phyloP scores from a whole-genome alignment of 30 jellyfish, hydroid and myxozoan species.

The Cassiopea xamachana region DNA sequence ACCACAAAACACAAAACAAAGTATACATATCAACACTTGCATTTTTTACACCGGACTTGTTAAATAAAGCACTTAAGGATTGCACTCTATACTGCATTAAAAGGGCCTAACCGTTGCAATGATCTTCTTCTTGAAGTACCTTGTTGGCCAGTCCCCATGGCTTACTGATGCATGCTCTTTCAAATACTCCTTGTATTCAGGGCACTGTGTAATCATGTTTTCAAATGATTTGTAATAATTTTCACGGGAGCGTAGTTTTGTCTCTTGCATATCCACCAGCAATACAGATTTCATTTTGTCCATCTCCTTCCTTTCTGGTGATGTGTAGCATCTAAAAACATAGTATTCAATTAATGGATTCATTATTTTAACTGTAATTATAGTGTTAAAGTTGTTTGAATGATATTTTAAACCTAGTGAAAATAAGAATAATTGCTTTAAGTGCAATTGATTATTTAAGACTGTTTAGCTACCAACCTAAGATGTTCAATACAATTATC shows the following conservation, averaged over 20 bases:
- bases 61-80: too few species aligned
- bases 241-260: slow-evolving; percentile 18
- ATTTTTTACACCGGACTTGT: too few species aligned
- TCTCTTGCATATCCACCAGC: slow-evolving; percentile 17
- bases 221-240: too few species aligned
- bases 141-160: slow-evolving; percentile 16
- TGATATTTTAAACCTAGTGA: background rate
- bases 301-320: slow-evolving; percentile 29
- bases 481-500: background rate
- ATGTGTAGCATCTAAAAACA: slow-evolving; percentile 21
- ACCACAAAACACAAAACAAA: too few species aligned
- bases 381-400: background rate
- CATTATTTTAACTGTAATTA: background rate
- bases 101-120: too few species aligned
- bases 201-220: too few species aligned
- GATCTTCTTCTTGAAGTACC: background rate
- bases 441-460: background rate
- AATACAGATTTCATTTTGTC: slow-evolving; percentile 8
- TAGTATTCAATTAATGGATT: background rate
- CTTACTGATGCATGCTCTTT: too few species aligned
- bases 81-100: too few species aligned
- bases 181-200: too few species aligned
- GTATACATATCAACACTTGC: too few species aligned
- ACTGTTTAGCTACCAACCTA: background rate
- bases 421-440: background rate